Evolutionary conservation across 2,888 invertebrate genomes (phyloP).

Genomic region (Ommatoiulus sabulosus): DNA sequence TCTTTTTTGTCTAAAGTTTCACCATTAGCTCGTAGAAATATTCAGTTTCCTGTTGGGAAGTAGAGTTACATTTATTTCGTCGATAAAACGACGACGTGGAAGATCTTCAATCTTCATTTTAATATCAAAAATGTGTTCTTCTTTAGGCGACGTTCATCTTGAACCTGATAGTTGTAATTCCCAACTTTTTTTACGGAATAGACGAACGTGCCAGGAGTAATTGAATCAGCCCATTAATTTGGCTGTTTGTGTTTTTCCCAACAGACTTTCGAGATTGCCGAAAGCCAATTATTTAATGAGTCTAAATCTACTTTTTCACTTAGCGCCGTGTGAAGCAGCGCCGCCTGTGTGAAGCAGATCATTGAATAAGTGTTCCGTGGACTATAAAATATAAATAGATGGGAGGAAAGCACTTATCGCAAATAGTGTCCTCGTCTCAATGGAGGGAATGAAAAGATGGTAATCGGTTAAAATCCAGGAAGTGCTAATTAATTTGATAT

Average conservation of each 20-base stretch:
- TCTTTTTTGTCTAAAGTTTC: neutral
- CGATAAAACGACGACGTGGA: neutral
- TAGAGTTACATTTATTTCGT: neutral
- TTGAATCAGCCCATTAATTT: slow-evolving; percentile 20
- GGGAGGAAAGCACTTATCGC: slow-evolving; percentile 2
- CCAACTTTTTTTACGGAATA: neutral
- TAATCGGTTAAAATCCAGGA: slow-evolving; percentile 5
- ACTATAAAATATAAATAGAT: slow-evolving; percentile 7
- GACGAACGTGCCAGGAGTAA: neutral
- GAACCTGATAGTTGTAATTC: neutral
- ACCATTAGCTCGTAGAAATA: neutral
- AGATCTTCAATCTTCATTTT: neutral
- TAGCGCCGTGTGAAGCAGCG: slow-evolving; percentile 11
- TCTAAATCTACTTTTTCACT: slow-evolving; percentile 30
- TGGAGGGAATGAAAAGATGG: neutral
- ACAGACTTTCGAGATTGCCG: neutral
- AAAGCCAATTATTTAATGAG: slow-evolving; percentile 29
- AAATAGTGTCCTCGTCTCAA: neutral
- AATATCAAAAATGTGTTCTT: neutral
- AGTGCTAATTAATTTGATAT: slow-evolving; percentile 35
- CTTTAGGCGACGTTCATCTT: neutral
- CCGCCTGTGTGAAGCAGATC: neutral
- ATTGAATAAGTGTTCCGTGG: neutral
- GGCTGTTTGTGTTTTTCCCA: slow-evolving; percentile 23
- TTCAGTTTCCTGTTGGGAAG: neutral